phyloP scores from a whole-genome alignment of 2,113 vertebrate genomes.

The Megaceryle torquata region DNA sequence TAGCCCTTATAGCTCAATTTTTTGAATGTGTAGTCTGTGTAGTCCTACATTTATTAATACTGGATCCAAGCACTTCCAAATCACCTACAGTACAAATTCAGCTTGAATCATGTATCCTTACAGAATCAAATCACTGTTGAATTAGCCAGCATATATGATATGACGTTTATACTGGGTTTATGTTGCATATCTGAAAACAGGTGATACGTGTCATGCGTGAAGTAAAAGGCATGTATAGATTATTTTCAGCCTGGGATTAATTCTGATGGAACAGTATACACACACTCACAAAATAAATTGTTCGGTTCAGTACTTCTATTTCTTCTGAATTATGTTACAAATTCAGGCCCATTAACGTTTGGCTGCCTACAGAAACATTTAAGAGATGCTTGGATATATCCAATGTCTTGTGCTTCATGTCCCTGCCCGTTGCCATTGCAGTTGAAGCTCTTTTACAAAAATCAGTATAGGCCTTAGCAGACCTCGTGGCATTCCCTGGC shows the following conservation, averaged over 20 bases:
- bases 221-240: background rate
- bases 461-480: background rate
- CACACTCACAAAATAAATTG: background rate
- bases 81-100: background rate
- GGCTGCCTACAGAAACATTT: background rate
- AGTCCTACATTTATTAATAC: background rate
- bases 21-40: background rate
- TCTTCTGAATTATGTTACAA: background rate
- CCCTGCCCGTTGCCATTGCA: background rate
- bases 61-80: background rate
- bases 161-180: background rate
- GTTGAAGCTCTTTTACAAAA: background rate
- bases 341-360: background rate
- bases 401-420: background rate
- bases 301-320: background rate
- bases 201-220: background rate
- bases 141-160: background rate
- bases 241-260: background rate
- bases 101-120: background rate
- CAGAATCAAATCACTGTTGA: background rate
- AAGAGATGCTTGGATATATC: background rate
- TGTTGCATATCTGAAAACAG: fast-evolving
- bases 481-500: background rate
- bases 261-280: background rate
- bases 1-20: background rate